Evolutionary conservation across 2,888 invertebrate species (phyloP).

Genomic region (Dasypolia templi): DNA sequence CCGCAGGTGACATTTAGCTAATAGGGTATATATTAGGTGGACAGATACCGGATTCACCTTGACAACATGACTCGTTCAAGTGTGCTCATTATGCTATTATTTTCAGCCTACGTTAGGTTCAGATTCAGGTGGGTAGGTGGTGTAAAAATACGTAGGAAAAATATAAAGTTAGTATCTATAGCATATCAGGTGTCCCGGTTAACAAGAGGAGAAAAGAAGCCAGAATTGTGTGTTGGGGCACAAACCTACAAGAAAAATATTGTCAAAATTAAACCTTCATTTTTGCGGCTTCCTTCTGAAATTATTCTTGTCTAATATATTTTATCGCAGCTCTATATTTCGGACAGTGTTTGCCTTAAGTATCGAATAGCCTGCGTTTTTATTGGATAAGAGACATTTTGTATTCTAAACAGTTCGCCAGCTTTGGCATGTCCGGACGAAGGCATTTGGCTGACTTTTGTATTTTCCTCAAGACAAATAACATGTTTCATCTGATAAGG

Average conservation of each 20-base stretch:
- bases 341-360: conserved; percentile 69
- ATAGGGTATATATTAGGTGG: conserved; percentile 15
- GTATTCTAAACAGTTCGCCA: conserved; percentile 77
- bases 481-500: conserved; percentile 88
- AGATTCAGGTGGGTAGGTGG: background rate
- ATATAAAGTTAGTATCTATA: background rate
- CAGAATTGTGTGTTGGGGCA: conserved; percentile 15
- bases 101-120: background rate
- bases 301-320: conserved; percentile 48
- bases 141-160: conserved; percentile 7
- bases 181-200: conserved; percentile 22
- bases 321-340: conserved; percentile 58
- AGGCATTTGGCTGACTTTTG: conserved; percentile 83
- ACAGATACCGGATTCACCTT: conserved; percentile 17
- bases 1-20: conserved; percentile 40
- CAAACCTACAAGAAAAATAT: conserved; percentile 39
- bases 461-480: conserved; percentile 85
- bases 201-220: conserved; percentile 34
- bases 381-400: conserved; percentile 73
- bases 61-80: conserved; percentile 18
- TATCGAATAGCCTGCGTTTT: conserved; percentile 73
- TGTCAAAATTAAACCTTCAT: conserved; percentile 54
- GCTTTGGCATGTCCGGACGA: conserved; percentile 78
- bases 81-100: conserved; percentile 35
- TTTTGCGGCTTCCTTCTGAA: conserved; percentile 54